Evolutionary conservation across 2,113 vertebrate genomes (phyloP).

Genomic region (Cephalophus harveyi): DNA sequence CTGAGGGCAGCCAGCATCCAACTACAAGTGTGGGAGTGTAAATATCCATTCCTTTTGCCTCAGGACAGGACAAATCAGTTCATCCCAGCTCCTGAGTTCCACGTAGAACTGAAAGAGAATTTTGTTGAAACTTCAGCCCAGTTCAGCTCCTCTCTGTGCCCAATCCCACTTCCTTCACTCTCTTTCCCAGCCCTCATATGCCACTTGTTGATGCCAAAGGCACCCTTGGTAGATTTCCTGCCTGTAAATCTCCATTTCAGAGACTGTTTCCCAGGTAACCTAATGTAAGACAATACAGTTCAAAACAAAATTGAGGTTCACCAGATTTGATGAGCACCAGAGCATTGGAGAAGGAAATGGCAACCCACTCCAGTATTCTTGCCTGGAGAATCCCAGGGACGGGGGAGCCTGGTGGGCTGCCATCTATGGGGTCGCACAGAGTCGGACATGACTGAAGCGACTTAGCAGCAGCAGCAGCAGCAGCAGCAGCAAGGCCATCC

Average conservation of each 20-base stretch:
- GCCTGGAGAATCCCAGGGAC: too few relatives aligned
- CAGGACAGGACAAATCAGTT: not conserved
- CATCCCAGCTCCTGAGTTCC: not conserved
- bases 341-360: too few relatives aligned
- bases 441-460: fast-evolving
- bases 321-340: not conserved
- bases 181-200: not conserved
- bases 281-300: not conserved
- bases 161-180: not conserved
- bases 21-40: not conserved
- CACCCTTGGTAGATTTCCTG: not conserved
- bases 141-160: not conserved
- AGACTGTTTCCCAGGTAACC: conserved; percentile 33
- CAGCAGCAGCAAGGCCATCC: too few relatives aligned
- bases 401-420: too few relatives aligned
- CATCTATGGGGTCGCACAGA: too few relatives aligned
- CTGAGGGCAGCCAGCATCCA: not conserved
- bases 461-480: too few relatives aligned
- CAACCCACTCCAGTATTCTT: too few relatives aligned
- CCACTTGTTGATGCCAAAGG: not conserved
- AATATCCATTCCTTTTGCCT: not conserved
- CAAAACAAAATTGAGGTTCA: not conserved
- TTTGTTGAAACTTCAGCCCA: not conserved
- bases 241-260: conserved; percentile 33
- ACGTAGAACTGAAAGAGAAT: not conserved